These are phyloP conservation scores for Drosophila melanocephala DNA, from an alignment of 2,888 invertebrate genomes.

Conservation along the genomic window DNA sequence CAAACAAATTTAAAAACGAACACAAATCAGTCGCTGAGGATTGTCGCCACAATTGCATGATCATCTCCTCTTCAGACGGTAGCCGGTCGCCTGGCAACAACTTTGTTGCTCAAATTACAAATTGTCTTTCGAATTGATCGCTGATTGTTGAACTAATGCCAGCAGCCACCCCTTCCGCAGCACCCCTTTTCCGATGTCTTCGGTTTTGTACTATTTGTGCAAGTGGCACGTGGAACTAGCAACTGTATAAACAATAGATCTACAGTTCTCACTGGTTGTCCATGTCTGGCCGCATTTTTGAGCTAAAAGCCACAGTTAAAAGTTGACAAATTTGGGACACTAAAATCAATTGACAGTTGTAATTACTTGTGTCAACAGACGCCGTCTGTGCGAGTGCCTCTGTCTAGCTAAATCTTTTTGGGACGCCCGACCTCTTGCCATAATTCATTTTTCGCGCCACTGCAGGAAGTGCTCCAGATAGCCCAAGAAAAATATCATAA, in stretches of 20 bases:
- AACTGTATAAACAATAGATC: conserved; percentile 68
- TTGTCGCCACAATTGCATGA: conserved; percentile 45
- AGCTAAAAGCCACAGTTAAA: conserved; percentile 63
- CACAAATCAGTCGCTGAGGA: conserved; percentile 6
- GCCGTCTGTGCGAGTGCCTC: conserved; percentile 9
- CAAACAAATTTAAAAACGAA: conserved; percentile 58
- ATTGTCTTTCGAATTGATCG: conserved; percentile 24
- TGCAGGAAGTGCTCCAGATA: conserved; percentile 42
- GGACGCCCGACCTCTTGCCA: conserved; percentile 40
- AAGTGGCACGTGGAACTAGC: conserved; percentile 56
- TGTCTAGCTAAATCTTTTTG: conserved; percentile 14
- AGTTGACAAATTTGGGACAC: conserved; percentile 76
- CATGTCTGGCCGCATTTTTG: conserved; percentile 52
- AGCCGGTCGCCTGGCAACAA: conserved; percentile 39
- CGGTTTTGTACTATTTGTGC: conserved; percentile 20
- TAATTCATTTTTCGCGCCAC: conserved; percentile 46
- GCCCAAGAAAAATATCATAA: neutral
- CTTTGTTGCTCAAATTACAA: conserved; percentile 57
- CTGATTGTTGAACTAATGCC: conserved; percentile 9
- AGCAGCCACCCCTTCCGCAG: neutral
- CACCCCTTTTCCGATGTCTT: conserved; percentile 29
- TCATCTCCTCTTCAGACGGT: conserved; percentile 47
- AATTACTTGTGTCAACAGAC: conserved; percentile 74
- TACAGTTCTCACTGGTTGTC: neutral
- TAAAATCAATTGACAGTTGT: conserved; percentile 78